Base-by-base conservation (phyloP, 2,113 vertebrate species). In the Xenopus laevis region DNA sequence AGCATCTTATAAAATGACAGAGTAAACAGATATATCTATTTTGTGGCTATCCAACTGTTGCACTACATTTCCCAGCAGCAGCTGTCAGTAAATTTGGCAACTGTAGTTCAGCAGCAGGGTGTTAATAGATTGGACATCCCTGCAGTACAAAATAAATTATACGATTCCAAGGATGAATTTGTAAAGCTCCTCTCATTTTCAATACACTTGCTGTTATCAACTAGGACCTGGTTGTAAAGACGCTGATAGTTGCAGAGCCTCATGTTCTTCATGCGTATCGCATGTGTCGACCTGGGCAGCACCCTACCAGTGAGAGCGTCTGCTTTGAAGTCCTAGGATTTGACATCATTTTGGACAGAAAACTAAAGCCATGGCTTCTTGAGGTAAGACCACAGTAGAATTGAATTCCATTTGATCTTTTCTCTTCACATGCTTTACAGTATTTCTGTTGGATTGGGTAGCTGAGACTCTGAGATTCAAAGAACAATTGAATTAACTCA, bases 321-420 rank as follows among this genome's bases (percentile, higher is more conserved):
- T 98, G 96, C 89, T 99, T 99, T 68, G 97, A 99, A 86, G 93
- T 99, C 33, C 84, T 99, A 74, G 97, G 97, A 65, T 98, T 99
- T 83, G 96, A 98, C 85, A 98, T 99, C 85, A 92, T 99, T 78
- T 89, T 98, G 82, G 96, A 99, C 84, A 94, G 95, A 89, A 99
- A 98, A 83, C 90, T 99, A 79, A 99, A 99, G 82, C 97, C 96
- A 2, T 99, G 97, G 97, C 94, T 99, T 13, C 80, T 99, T 74
- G 97, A 99, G 97, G 97, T 98, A 94, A 83, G 82, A 60, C 0
- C 61, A 66, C 79, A 72, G 64, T 17, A 13, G 27, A 64, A 40
- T n/a, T 17, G 61, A 30, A 40, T 33, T 21, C 30, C 30, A 40
- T 64, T 60, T 60, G 58, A 60, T 60, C 58, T 60, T 27, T 23